Base-by-base conservation (phyloP, 1,140 invertebrate species). In the Diplogasteroides magnus region DNA sequence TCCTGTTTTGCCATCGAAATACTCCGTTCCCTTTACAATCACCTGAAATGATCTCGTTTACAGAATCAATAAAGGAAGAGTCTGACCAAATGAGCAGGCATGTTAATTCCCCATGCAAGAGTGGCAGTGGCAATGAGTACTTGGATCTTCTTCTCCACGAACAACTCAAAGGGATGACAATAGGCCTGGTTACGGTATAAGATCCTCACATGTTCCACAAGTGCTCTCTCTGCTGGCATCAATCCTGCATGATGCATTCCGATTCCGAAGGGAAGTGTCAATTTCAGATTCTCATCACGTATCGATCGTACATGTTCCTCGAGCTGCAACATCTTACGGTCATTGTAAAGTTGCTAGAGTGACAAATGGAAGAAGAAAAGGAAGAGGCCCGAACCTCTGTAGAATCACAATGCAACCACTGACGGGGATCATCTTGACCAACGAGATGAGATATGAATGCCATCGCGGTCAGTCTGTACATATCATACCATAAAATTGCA, bases 81-180 rank as follows among this genome's bases (percentile, higher is more conserved):
- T 11, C 37, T 48, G 0, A 94, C 92, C 25, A 94, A 84, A 85
- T 94, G 91, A 26, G 96, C 95, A 1, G 96, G 96, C 76, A 98
- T 92, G 85, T 98, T 98, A 0, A 98, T 94, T 61, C 96, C 97
- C 96, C 96, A 99, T 1, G 96, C 96, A 31, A 98, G 84, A 0
- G 96, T 99, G 6, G 94, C 91, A 0, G 96, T 98, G 31, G 96
- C 93, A 71, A 98, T 91, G 23, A 98, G 85, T n/a, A 98, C 88
- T 87, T 98, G 96, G 82, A 99, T 98, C 83, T 95, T 98, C 77
- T 93, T 90, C 85, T 96, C 92, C 2, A 96, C 89, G 86, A 97
- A 99, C 2, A 99, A 85, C 60, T 67, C 19, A 67, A 67, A 83
- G 19, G 37, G 37, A 6, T 11, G 37, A 19, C 19, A 48, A 19